Evolutionary conservation across 2,888 invertebrate species (phyloP).

Genomic region (Cremastobaeus sp.): DNA sequence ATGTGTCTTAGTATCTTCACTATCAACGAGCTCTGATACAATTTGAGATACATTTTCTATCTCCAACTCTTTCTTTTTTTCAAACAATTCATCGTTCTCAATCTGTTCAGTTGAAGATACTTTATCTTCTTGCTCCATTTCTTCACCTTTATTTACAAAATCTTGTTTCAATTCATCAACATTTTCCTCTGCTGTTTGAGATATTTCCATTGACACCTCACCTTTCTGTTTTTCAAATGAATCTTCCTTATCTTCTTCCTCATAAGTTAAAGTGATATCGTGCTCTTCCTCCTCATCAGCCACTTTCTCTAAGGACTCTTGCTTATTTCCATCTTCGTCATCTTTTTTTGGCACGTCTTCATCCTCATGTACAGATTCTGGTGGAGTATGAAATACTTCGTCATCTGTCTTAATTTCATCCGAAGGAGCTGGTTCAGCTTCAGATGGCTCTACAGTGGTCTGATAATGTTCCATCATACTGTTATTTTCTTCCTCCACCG

Average conservation of each 20-base stretch:
- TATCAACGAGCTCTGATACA: no score
- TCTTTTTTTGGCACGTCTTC: neutral
- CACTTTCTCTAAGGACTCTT: neutral
- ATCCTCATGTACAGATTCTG: constrained; percentile 40
- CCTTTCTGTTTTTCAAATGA: neutral
- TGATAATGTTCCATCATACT: constrained; percentile 14
- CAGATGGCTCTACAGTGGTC: neutral
- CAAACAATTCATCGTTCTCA: neutral
- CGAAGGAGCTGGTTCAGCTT: neutral
- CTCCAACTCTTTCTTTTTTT: neutral
- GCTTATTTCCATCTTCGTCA: neutral
- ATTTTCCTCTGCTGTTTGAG: neutral
- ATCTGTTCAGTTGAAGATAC: neutral
- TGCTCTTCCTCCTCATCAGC: neutral
- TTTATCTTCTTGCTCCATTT: neutral
- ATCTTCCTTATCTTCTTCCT: constrained; percentile 13
- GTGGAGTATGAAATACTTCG: constrained; percentile 47
- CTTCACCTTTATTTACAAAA: neutral
- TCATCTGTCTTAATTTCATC: constrained; percentile 43
- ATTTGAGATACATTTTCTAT: neutral
- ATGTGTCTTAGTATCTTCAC: no score
- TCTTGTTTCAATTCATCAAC: neutral
- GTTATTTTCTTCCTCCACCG: no score
- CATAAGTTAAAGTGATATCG: neutral
- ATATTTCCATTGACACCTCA: neutral